A percentile compares a stretch with the other conserved stretches of the same genome.
Evolutionary conservation across 2,888 invertebrate species (phyloP).

Genomic region (Lottia scabra): DNA sequence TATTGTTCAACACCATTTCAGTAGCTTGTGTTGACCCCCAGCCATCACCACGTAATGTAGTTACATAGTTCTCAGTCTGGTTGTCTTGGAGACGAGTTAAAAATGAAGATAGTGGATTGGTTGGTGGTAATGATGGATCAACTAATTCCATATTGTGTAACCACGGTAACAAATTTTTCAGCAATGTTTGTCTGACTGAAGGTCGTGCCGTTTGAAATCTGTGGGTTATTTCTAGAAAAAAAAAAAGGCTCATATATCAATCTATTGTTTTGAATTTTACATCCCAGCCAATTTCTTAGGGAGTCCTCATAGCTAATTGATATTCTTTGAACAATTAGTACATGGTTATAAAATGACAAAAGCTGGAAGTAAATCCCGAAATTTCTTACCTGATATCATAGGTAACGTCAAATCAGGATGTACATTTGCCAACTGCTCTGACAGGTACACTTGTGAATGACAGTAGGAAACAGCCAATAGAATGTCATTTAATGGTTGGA

Average conservation of each 20-base stretch:
- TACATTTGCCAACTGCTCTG: constrained; percentile 90
- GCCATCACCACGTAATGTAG: constrained; percentile 85
- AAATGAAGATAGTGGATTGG: constrained; percentile 58
- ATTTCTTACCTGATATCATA: constrained; percentile 91
- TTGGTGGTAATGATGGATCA: constrained; percentile 90
- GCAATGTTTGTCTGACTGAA: constrained; percentile 88
- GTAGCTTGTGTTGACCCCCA: constrained; percentile 99
- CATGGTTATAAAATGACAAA: too few relatives aligned
- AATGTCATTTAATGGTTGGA: constrained; percentile 80
- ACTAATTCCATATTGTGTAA: constrained; percentile 98
- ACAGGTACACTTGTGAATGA: constrained; percentile 91
- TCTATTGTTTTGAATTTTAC: too few relatives aligned
- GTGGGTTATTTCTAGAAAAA: constrained; percentile 88
- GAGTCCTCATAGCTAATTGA: too few relatives aligned
- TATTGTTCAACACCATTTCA: constrained; percentile 98
- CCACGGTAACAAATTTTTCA: constrained; percentile 96
- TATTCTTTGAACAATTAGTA: too few relatives aligned
- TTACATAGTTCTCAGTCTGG: constrained; percentile 71
- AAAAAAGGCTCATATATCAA: too few relatives aligned
- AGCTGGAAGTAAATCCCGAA: neutral
- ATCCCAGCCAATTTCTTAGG: too few relatives aligned
- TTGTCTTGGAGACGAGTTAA: constrained; percentile 72
- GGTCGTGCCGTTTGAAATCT: constrained; percentile 95
- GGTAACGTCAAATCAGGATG: constrained; percentile 99
- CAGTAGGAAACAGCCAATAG: constrained; percentile 82